phyloP scores from a whole-genome alignment of 2,888 invertebrate species.

The Polyommatus iphigenia region DNA sequence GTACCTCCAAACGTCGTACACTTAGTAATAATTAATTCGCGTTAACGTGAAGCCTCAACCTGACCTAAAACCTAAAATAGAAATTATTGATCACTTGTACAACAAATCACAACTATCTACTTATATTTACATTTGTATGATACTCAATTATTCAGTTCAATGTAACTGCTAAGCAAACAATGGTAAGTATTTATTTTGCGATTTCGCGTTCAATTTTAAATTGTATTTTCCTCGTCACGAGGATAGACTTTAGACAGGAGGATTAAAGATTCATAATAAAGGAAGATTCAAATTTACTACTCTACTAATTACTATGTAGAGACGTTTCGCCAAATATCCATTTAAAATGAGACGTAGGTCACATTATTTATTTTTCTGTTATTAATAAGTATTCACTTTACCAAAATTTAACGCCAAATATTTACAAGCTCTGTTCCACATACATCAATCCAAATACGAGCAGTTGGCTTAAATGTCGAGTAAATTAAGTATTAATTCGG shows the following conservation, averaged over 20 bases:
- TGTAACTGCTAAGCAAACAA: conserved; percentile 22
- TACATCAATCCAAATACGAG: too few species aligned
- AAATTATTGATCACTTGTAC: neutral
- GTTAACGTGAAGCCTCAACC: neutral
- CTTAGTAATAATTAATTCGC: neutral
- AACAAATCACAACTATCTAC: neutral
- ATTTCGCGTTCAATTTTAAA: neutral
- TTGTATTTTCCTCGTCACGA: neutral
- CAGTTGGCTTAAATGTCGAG: too few species aligned
- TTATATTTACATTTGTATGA: neutral
- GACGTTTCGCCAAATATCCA: too few species aligned
- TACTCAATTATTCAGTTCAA: conserved; percentile 16
- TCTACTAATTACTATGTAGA: too few species aligned
- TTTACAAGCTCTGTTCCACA: too few species aligned
- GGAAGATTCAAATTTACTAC: too few species aligned
- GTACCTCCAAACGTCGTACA: neutral
- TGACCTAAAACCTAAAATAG: neutral
- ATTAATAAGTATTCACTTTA: too few species aligned
- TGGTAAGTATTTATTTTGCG: conserved; percentile 17
- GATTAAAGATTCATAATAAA: too few species aligned
- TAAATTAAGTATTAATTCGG: too few species aligned
- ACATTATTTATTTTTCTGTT: too few species aligned
- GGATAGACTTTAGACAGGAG: neutral
- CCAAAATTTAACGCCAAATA: too few species aligned
- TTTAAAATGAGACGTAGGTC: too few species aligned